A percentile compares a stretch with the other conserved stretches of the same genome.
Conservation (phyloP, 2,113 vertebrate genomes). For the Platanista minor region DNA sequence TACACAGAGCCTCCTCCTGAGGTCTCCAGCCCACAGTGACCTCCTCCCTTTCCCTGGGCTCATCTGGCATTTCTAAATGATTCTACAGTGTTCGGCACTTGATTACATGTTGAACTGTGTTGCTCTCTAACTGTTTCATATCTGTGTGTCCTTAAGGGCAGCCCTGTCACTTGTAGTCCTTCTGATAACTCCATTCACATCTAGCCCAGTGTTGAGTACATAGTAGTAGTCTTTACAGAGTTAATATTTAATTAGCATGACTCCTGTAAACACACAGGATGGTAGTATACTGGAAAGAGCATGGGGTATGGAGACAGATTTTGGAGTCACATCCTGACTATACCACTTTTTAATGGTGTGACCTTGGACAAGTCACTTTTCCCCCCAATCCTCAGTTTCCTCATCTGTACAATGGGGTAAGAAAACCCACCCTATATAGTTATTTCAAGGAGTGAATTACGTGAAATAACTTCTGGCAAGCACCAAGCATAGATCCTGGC, state of each 20-base stretch:
- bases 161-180: not conserved
- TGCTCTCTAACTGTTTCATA: not conserved
- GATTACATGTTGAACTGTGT: not conserved
- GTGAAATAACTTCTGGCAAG: not conserved
- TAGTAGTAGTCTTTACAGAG: not conserved
- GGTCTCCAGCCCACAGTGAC: not conserved
- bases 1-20: not conserved
- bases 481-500: not conserved
- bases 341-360: not conserved
- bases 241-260: conserved; percentile 1
- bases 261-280: not conserved
- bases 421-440: not conserved
- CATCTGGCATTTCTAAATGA: conserved; percentile 15
- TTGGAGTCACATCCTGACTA: not conserved
- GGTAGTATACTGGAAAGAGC: not conserved
- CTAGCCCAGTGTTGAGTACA: not conserved
- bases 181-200: not conserved
- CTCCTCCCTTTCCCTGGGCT: not conserved
- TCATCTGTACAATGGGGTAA: not conserved
- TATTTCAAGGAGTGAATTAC: not conserved
- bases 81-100: not conserved
- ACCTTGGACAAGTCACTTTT: not conserved
- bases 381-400: not conserved
- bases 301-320: not conserved
- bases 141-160: not conserved